Evolutionary conservation across 2,888 invertebrate genomes (phyloP).

Genomic region (Torymus texanus): DNA sequence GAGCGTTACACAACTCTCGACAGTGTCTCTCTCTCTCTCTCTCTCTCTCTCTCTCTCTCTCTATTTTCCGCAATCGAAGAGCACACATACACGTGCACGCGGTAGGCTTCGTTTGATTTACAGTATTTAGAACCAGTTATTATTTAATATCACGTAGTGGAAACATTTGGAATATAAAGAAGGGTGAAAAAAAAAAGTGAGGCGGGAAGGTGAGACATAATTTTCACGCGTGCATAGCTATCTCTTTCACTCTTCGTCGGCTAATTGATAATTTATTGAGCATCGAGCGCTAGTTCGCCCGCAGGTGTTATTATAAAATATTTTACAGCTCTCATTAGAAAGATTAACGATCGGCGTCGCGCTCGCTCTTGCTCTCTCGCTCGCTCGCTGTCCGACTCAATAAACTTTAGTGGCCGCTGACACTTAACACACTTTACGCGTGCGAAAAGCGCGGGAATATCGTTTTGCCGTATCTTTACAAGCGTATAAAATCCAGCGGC

Average conservation of each 20-base stretch:
- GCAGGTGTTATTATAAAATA: constrained; percentile 58
- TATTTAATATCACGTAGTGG: constrained; percentile 38
- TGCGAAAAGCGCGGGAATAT: constrained; percentile 54
- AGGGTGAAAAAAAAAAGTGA: constrained; percentile 1
- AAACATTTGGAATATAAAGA: not conserved
- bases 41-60: not conserved
- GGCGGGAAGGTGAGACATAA: constrained; percentile 19
- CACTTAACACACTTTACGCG: constrained; percentile 54
- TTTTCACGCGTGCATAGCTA: constrained; percentile 30
- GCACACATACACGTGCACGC: not conserved
- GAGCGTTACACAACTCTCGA: constrained; percentile 13
- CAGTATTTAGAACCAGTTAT: constrained; percentile 52
- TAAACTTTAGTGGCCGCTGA: constrained; percentile 56
- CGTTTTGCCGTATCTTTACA: constrained; percentile 53
- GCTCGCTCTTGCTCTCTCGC: not conserved
- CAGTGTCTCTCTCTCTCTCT: constrained; percentile 10
- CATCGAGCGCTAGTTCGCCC: constrained; percentile 38
- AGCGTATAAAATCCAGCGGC: constrained; percentile 51
- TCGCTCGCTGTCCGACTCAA: constrained; percentile 52
- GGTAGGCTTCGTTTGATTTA: constrained; percentile 41
- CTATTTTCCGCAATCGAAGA: constrained; percentile 23
- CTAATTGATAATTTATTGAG: constrained; percentile 58
- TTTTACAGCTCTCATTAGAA: constrained; percentile 58
- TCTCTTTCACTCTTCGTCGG: not conserved
- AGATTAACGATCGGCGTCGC: constrained; percentile 55